These are phyloP conservation scores for Mastigias papua DNA, from an alignment of 30 jellyfish, hydroid and myxozoan species.

Conservation along the genomic window DNA sequence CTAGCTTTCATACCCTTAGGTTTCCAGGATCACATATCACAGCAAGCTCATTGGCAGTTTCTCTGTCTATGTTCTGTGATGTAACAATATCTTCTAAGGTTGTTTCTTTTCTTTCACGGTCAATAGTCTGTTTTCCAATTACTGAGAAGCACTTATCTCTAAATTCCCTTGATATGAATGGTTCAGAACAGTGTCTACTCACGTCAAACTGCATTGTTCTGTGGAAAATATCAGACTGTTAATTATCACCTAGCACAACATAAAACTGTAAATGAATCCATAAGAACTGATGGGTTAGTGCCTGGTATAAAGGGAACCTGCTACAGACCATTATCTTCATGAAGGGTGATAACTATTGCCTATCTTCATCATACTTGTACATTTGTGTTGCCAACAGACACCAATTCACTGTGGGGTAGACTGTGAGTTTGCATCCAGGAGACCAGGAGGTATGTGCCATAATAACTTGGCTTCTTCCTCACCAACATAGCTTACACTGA, in stretches of 20 bases:
- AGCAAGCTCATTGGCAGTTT: conserved; percentile 74
- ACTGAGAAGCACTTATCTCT: conserved; percentile 56
- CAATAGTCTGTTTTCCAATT: conserved; percentile 30
- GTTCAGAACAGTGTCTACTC: conserved; percentile 55
- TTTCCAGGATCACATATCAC: conserved; percentile 75
- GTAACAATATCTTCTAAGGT: conserved; percentile 46
- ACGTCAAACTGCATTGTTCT: conserved; percentile 64
- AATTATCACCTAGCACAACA: neutral
- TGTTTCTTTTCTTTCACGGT: conserved; percentile 29
- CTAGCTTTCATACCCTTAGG: conserved; percentile 39
- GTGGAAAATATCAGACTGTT: neutral
- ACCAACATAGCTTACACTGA: too few species aligned
- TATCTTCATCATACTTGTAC: too few species aligned
- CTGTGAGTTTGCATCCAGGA: too few species aligned
- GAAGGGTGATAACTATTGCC: too few species aligned
- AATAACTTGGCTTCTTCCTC: too few species aligned
- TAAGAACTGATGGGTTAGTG: too few species aligned
- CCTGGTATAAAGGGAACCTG: too few species aligned
- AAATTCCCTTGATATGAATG: conserved; percentile 43
- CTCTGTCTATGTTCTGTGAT: conserved; percentile 41
- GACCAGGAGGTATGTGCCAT: too few species aligned
- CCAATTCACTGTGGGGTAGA: too few species aligned
- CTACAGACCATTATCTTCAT: too few species aligned
- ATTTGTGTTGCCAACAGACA: too few species aligned
- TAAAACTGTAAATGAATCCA: neutral